Percentiles rank a stretch among this genome's conserved stretches.
These are phyloP conservation scores for Drosophila mayri DNA, from an alignment of 1,140 invertebrate genomes.

Conservation along the genomic window DNA sequence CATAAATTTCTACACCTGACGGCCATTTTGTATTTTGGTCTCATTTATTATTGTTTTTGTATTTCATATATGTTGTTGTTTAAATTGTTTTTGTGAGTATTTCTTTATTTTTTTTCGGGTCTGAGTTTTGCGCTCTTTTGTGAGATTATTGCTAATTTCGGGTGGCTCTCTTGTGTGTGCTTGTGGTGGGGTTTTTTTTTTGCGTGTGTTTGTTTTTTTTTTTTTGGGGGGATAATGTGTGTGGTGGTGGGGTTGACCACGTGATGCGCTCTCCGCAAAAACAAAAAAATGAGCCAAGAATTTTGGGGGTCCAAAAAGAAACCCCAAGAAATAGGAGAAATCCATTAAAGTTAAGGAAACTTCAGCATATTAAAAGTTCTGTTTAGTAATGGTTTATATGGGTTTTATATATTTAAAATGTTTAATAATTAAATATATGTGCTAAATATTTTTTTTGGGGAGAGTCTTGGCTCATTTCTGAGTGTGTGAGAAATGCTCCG, in stretches of 20 bases:
- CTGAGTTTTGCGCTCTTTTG: constrained; percentile 34
- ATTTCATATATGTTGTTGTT: constrained; percentile 35
- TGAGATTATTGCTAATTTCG: constrained; percentile 68
- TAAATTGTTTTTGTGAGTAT: constrained; percentile 26
- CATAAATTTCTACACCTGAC: constrained; percentile 50
- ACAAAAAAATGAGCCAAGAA: constrained; percentile 3
- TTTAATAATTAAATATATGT: not conserved
- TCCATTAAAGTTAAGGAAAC: not conserved
- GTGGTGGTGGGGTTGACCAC: constrained; percentile 34
- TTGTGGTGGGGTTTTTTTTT: constrained; percentile 11
- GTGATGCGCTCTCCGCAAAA: constrained; percentile 39
- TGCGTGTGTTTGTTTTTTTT: constrained; percentile 9
- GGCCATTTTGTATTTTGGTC: constrained; percentile 69
- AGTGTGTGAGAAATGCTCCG: constrained; percentile 67
- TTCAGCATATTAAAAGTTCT: not conserved
- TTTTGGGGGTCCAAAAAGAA: constrained; percentile 1
- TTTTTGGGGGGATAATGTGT: not conserved
- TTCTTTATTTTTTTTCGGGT: constrained; percentile 25
- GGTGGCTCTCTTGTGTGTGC: constrained; percentile 47
- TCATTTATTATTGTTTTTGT: constrained; percentile 36
- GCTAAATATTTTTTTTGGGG: constrained; percentile 14
- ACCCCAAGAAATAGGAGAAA: not conserved
- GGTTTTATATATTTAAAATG: not conserved
- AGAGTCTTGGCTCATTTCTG: constrained; percentile 30
- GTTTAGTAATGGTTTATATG: too few species aligned